Evolutionary conservation across 2,113 vertebrate species (phyloP).

Genomic region (Prietella phreatophila): DNA sequence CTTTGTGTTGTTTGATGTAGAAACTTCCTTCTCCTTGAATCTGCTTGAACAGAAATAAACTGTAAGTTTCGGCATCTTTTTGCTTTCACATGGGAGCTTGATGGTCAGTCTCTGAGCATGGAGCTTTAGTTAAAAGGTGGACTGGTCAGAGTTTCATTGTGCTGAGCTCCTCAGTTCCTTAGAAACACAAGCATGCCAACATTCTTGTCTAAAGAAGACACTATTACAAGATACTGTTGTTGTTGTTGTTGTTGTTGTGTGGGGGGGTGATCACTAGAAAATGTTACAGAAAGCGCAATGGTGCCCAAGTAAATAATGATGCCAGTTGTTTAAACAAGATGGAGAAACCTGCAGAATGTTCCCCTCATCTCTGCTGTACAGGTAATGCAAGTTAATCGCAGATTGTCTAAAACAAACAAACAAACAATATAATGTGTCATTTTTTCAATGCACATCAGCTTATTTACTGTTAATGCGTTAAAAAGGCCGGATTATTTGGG

Average conservation of each 20-base stretch:
- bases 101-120: background rate
- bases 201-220: background rate
- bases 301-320: background rate
- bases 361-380: background rate
- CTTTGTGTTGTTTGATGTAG: background rate
- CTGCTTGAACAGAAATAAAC: background rate
- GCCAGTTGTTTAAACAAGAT: background rate
- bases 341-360: background rate
- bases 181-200: background rate
- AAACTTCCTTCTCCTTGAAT: background rate
- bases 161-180: background rate
- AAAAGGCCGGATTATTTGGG: background rate
- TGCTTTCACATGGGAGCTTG: background rate
- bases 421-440: background rate
- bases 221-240: background rate
- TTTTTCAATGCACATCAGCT: background rate
- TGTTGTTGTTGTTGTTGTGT: no score
- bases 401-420: background rate
- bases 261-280: background rate
- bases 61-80: background rate
- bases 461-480: background rate
- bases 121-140: background rate
- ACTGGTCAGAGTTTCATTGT: background rate
- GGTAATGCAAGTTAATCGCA: background rate
- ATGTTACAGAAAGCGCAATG: background rate